A percentile compares a stretch with the other conserved stretches of the same genome.
phyloP scores from a whole-genome alignment of 2,888 invertebrate genomes.

The Netelia fuscicornis region DNA sequence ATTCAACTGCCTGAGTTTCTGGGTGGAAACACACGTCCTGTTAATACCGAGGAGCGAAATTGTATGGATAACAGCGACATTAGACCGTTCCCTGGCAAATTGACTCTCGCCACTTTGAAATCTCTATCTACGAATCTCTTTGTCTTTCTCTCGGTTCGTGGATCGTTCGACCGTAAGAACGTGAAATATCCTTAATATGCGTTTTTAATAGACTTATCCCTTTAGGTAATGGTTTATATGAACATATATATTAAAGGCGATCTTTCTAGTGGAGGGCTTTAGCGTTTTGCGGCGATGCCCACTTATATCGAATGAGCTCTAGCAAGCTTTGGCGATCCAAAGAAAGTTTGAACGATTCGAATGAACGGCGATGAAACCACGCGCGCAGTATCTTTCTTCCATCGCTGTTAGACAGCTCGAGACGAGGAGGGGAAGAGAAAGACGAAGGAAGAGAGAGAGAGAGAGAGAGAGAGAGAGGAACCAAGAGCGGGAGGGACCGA shows the following conservation, averaged over 20 bases:
- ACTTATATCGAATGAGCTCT: slow-evolving; percentile 43
- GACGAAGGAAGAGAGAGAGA: slow-evolving; percentile 65
- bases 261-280: slow-evolving; percentile 30
- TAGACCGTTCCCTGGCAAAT: slow-evolving; percentile 31
- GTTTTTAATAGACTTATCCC: slow-evolving; percentile 57
- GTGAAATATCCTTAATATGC: slow-evolving; percentile 27
- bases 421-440: too few species aligned
- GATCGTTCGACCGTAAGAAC: slow-evolving; percentile 14
- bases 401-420: slow-evolving; percentile 68
- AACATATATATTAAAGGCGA: slow-evolving; percentile 16
- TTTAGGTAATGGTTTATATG: slow-evolving; percentile 1
- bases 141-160: neutral
- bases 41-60: slow-evolving; percentile 45
- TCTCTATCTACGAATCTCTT: slow-evolving; percentile 18
- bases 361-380: slow-evolving; percentile 78
- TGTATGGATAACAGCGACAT: slow-evolving; percentile 42
- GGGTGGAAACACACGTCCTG: slow-evolving; percentile 21
- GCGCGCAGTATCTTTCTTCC: slow-evolving; percentile 73
- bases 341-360: slow-evolving; percentile 77
- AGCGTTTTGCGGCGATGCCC: slow-evolving; percentile 32
- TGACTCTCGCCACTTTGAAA: slow-evolving; percentile 31
- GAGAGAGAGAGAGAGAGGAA: slow-evolving; percentile 46
- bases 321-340: slow-evolving; percentile 71
- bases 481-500: neutral
- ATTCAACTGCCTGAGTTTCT: slow-evolving; percentile 33